Percentiles rank a stretch among this genome's conserved stretches.
Conservation (phyloP, 2,888 invertebrate species). For the Macrophya alboannulata region DNA sequence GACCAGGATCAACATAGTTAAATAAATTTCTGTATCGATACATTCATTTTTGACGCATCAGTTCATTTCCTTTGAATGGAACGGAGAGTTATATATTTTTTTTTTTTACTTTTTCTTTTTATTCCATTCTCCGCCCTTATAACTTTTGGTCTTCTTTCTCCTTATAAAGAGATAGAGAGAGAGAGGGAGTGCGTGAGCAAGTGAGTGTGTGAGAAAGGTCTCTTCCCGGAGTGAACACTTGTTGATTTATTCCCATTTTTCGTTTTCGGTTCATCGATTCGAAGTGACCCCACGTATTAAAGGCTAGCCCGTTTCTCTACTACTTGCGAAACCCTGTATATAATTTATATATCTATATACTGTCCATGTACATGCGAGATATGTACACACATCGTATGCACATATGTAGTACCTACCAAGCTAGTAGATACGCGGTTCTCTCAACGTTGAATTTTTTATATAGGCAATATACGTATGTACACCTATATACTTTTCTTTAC, state of each 20-base stretch:
- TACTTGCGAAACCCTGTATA: constrained; percentile 11
- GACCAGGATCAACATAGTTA: constrained; percentile 9
- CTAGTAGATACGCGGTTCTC: constrained; percentile 12
- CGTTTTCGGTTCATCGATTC: constrained; percentile 26
- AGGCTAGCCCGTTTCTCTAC: neutral
- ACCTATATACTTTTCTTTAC: neutral
- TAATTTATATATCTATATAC: neutral
- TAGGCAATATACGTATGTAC: neutral
- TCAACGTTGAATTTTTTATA: constrained; percentile 33
- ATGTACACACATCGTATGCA: constrained; percentile 17
- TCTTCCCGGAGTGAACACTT: constrained; percentile 24
- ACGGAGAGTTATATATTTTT: neutral
- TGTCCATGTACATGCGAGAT: neutral
- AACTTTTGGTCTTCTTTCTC: neutral
- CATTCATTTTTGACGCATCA: neutral
- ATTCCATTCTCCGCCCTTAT: neutral
- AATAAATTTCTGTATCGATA: neutral
- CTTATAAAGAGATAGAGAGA: neutral
- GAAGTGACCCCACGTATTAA: constrained; percentile 22
- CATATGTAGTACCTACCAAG: neutral
- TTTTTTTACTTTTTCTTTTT: neutral
- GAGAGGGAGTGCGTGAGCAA: neutral
- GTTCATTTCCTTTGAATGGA: constrained; percentile 1
- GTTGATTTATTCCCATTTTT: constrained; percentile 41
- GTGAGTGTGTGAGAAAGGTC: neutral